Evolutionary conservation across 2,888 invertebrate species (phyloP).

Genomic region (Tanytarsus gracilentus): DNA sequence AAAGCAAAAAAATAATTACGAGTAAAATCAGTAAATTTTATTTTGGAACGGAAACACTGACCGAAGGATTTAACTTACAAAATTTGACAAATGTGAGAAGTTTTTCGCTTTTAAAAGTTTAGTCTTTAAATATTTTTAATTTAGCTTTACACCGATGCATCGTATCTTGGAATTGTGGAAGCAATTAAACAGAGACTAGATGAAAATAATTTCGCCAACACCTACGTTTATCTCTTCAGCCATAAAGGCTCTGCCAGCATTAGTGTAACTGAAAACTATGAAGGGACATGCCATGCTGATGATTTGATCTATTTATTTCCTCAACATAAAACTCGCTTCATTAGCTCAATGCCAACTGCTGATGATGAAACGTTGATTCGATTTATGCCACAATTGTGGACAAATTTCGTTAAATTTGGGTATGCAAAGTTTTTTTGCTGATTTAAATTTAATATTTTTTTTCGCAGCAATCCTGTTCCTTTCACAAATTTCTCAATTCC

Average conservation of each 20-base stretch:
- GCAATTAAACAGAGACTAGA: slow-evolving; percentile 50
- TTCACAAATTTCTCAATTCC: slow-evolving; percentile 40
- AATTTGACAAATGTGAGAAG: slow-evolving; percentile 47
- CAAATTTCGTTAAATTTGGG: slow-evolving; percentile 67
- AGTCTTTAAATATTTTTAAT: neutral
- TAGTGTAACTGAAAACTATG: slow-evolving; percentile 58
- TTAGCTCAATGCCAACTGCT: slow-evolving; percentile 47
- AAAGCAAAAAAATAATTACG: slow-evolving; percentile 44
- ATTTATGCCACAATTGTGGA: slow-evolving; percentile 58
- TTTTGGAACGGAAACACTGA: slow-evolving; percentile 43
- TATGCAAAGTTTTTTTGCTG: slow-evolving; percentile 38
- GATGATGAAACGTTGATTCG: slow-evolving; percentile 54
- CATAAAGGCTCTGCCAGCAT: slow-evolving; percentile 61
- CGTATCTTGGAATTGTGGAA: slow-evolving; percentile 54
- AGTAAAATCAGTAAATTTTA: slow-evolving; percentile 49
- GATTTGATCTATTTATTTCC: slow-evolving; percentile 75
- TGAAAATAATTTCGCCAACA: slow-evolving; percentile 40
- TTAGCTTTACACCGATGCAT: slow-evolving; percentile 55
- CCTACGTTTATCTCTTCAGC: slow-evolving; percentile 58
- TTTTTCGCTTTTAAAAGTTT: neutral
- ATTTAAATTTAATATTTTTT: neutral
- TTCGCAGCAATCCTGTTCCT: slow-evolving; percentile 56
- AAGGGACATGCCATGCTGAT: slow-evolving; percentile 71
- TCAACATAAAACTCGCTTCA: slow-evolving; percentile 49
- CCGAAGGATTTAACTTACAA: slow-evolving; percentile 42